Conservation (phyloP, 2,797 vertebrate genomes). For the Anguilla anguilla region DNA sequence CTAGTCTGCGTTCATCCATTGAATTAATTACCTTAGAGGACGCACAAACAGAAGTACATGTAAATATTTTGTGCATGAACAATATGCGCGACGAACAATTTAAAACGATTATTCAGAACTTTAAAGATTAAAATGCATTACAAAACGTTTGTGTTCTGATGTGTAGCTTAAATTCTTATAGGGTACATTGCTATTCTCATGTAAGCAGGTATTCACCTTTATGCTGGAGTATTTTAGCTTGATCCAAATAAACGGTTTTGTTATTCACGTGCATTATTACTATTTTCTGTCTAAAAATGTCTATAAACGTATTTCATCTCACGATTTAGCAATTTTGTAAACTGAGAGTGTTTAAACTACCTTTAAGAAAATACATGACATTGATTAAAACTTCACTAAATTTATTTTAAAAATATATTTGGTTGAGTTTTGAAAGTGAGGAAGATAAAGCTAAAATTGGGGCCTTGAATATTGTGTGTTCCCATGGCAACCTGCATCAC, state of each 20-base stretch:
- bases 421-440: slow-evolving; percentile 35
- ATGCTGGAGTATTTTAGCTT: not conserved
- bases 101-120: not conserved
- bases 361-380: slow-evolving; percentile 16
- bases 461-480: slow-evolving; percentile 56
- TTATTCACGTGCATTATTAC: not conserved
- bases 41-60: not conserved
- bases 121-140: not conserved
- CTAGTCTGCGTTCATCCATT: not conserved
- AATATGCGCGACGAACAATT: not conserved
- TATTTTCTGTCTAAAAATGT: not conserved
- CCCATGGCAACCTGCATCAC: slow-evolving; percentile 58
- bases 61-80: not conserved
- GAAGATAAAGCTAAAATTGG: slow-evolving; percentile 53
- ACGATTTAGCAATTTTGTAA: not conserved
- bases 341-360: not conserved
- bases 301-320: not conserved
- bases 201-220: not conserved
- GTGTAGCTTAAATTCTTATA: not conserved
- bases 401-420: not conserved
- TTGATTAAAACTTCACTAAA: slow-evolving; percentile 26
- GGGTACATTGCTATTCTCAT: not conserved
- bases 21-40: not conserved
- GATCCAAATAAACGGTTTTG: not conserved
- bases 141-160: not conserved